Base-by-base conservation (phyloP, 2,888 invertebrate species). In the Agrochola circellaris region DNA sequence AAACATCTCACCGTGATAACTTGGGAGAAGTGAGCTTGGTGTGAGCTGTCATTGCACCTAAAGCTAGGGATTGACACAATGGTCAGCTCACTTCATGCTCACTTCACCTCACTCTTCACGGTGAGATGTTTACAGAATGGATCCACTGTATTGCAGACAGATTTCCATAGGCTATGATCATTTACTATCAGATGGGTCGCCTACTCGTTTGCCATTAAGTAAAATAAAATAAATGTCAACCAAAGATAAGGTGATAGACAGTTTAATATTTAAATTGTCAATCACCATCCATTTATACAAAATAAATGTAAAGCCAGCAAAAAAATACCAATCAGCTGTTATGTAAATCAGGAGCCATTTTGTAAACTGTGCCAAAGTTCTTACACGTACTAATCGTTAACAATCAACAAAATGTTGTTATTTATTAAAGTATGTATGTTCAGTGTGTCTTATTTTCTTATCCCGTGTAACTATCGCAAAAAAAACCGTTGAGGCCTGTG, bases 391-490 rank as follows among this genome's bases (percentile, higher is more conserved):
- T 45, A 23, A 20, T 58, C 38, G 8, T 64, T 45, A 75, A 17
- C 38, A 51, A 51, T 60, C n/a, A 60, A 60, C 8, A 20, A 26
- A 54, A 77, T 66, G 34, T 82, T 69, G 51, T 77, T 66, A 78
- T 51, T 66, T 45, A 80, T 54, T 80, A 80, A 83, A 80, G 38
- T 61, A 54, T 30, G 38, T 58, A 58, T 67, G 60, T 82, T 34
- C 17, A 70, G 2, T 60, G 20, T 26, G 64, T 60, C 30, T 76
- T 62, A 7, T 20, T 78, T 77, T 23, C 1, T 23, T 51, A 51
- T 11, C n/a, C 11, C 26, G 8, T 9, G 51, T 23, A 23, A 23
- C 9, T 51, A 8, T 51, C 51, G 51, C 51, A 23, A 51, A 51
- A 20, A 6, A 51, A 51, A 51, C 8, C 20, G 51, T 7, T 51